Evolutionary conservation across 2,797 vertebrate genomes (phyloP).

Genomic region (Erethizon dorsatum): DNA sequence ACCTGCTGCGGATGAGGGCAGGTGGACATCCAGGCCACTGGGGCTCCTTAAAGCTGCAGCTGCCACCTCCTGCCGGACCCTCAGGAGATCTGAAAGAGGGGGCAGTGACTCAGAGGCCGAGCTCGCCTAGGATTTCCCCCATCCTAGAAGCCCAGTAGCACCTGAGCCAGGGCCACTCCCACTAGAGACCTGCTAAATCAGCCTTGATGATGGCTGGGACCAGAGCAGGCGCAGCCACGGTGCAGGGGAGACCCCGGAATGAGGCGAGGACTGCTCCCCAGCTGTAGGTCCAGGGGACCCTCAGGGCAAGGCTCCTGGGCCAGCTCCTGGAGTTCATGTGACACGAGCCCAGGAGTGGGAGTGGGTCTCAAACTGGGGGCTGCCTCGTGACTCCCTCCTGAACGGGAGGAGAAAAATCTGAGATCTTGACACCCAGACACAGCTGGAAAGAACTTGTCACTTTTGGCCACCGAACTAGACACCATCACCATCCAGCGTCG

Average conservation of each 20-base stretch:
- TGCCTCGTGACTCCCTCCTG: background rate
- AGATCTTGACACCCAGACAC: background rate
- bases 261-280: background rate
- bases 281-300: background rate
- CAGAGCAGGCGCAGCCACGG: background rate
- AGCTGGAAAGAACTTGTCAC: background rate
- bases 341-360: background rate
- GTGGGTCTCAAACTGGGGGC: background rate
- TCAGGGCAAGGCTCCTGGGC: background rate
- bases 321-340: background rate
- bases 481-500: background rate
- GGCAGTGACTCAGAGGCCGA: background rate
- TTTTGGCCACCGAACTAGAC: background rate
- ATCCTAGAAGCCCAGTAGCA: background rate
- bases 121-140: background rate
- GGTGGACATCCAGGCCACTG: conserved; percentile 94
- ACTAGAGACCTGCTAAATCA: background rate
- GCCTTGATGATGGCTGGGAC: background rate
- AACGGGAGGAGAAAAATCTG: background rate
- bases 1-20: conserved; percentile 92
- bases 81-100: conserved; percentile 92
- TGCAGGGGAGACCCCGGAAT: background rate
- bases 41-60: conserved; percentile 93
- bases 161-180: background rate
- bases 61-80: conserved; percentile 94